phyloP scores from a whole-genome alignment of 2,888 invertebrate species.

The Antheraea yamamai region DNA sequence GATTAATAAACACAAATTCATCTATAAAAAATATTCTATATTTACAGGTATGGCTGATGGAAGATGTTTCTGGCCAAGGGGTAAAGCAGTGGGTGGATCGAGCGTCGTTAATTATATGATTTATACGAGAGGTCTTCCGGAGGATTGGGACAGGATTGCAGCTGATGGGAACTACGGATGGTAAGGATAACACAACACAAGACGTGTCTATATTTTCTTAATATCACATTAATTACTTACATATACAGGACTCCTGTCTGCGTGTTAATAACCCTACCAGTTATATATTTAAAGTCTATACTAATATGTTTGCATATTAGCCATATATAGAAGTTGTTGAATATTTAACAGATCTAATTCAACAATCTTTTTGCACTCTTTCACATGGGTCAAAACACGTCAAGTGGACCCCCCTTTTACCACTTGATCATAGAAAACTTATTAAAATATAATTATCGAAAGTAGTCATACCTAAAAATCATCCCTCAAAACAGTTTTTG shows the following conservation, averaged over 20 bases:
- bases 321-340: no score
- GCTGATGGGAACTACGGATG: conserved; percentile 85
- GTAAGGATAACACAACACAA: conserved; percentile 49
- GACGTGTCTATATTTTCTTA: background rate
- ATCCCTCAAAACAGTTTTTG: no score
- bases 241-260: background rate
- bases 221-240: background rate
- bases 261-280: no score
- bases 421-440: no score
- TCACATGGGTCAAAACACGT: no score
- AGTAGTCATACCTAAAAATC: no score
- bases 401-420: no score
- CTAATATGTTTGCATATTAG: no score
- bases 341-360: no score
- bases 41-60: conserved; percentile 64
- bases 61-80: conserved; percentile 75
- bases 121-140: conserved; percentile 85
- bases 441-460: no score
- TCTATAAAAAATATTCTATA: background rate
- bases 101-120: conserved; percentile 83
- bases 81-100: conserved; percentile 75
- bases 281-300: no score
- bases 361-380: no score
- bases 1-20: background rate
- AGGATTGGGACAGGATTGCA: conserved; percentile 86